Evolutionary conservation across 2,888 invertebrate genomes (phyloP).

Genomic region (Synergus umbraculus): DNA sequence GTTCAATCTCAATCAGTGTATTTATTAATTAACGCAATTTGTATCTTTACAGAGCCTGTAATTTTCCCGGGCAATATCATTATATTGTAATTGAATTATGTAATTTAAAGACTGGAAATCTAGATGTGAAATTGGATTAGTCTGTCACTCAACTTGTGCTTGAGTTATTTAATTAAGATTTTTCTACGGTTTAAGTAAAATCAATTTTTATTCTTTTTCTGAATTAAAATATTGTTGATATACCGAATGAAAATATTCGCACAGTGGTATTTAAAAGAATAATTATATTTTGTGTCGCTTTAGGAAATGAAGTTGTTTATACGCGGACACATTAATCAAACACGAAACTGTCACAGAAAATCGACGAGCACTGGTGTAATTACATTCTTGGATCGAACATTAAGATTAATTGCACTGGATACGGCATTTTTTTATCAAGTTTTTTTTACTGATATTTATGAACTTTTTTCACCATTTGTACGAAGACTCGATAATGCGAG

Average conservation of each 20-base stretch:
- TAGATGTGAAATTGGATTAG: slow-evolving; percentile 9
- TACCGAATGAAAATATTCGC: neutral
- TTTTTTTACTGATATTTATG: slow-evolving; percentile 4
- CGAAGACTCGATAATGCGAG: slow-evolving; percentile 47
- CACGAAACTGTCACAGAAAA: slow-evolving; percentile 24
- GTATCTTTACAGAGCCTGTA: neutral
- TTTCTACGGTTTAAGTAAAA: neutral
- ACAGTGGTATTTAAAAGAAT: neutral
- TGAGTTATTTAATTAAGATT: slow-evolving; percentile 12
- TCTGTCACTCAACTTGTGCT: slow-evolving; percentile 5
- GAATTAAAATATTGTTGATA: neutral
- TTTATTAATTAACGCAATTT: slow-evolving; percentile 21
- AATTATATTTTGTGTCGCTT: neutral
- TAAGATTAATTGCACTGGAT: slow-evolving; percentile 18
- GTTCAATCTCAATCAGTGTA: slow-evolving; percentile 6
- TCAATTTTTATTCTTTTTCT: neutral
- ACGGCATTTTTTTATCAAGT: neutral
- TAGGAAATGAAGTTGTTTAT: neutral
- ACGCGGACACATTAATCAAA: neutral
- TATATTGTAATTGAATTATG: neutral
- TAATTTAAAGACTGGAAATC: neutral
- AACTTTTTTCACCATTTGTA: slow-evolving; percentile 9
- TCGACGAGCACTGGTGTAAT: neutral
- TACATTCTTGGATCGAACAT: neutral
- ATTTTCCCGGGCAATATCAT: slow-evolving; percentile 9